Conservation (phyloP, 2,888 invertebrate species). For the Pristionchus japonicus region DNA sequence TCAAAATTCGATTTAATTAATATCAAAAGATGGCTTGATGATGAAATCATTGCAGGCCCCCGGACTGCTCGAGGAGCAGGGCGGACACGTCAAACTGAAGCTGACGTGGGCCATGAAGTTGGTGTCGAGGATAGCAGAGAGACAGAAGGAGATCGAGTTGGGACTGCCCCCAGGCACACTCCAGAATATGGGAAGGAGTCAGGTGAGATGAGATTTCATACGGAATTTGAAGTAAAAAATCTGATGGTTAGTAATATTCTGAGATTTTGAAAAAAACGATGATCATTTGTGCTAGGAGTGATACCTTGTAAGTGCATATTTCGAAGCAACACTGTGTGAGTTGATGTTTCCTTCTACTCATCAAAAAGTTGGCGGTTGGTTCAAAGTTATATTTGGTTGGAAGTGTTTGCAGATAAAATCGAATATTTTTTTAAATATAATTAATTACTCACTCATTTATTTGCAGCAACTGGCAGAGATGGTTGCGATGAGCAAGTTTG, state of each 20-base stretch:
- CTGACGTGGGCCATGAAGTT: slow-evolving; percentile 75
- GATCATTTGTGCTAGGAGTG: neutral
- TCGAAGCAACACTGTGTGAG: neutral
- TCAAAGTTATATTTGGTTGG: no score
- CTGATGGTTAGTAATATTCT: no score
- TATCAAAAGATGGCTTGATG: no score
- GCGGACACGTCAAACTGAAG: slow-evolving; percentile 75
- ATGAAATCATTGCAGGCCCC: no score
- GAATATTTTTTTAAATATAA: neutral
- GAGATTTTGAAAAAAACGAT: no score
- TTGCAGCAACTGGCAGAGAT: slow-evolving; percentile 21
- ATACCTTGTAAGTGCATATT: neutral
- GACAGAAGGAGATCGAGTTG: slow-evolving; percentile 59
- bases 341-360: no score
- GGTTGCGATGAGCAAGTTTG: slow-evolving; percentile 34
- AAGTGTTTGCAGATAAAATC: no score
- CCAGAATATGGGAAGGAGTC: slow-evolving; percentile 59
- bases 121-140: slow-evolving; percentile 53
- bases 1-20: neutral
- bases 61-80: slow-evolving; percentile 74
- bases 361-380: no score
- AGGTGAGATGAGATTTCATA: slow-evolving; percentile 16
- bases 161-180: slow-evolving; percentile 63
- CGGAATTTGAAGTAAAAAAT: no score
- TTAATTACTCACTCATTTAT: neutral